Conservation (phyloP, 2,113 vertebrate species). For the Albula glossodonta region DNA sequence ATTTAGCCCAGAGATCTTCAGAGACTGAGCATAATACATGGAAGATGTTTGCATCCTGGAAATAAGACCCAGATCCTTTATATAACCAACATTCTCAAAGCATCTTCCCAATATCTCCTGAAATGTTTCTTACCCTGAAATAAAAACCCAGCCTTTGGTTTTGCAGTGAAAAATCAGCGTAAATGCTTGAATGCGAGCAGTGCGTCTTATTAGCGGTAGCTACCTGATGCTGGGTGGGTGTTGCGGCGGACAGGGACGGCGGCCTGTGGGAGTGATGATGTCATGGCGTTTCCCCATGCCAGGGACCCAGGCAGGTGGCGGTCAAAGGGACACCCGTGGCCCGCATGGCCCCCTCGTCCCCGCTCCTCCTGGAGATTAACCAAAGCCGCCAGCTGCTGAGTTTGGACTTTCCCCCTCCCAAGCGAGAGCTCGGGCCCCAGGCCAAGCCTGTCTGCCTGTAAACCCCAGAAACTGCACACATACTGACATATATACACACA, state of each 20-base stretch:
- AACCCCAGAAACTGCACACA: not conserved
- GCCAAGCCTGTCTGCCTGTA: not conserved
- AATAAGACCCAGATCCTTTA: too few relatives aligned
- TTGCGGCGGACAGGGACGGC: not conserved
- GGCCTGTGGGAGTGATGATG: not conserved
- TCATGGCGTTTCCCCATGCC: not conserved
- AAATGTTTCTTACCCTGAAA: too few relatives aligned
- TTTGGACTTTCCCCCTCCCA: not conserved
- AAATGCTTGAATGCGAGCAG: not conserved
- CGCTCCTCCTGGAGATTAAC: not conserved
- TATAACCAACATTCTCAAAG: too few relatives aligned
- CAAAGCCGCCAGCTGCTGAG: slow-evolving; percentile 13
- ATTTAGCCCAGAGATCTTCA: too few relatives aligned
- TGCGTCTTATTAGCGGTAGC: not conserved
- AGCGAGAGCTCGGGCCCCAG: not conserved
- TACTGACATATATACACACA: not conserved
- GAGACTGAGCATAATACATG: too few relatives aligned
- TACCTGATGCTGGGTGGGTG: not conserved
- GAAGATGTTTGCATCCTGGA: too few relatives aligned
- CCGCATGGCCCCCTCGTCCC: not conserved
- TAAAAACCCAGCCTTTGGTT: too few relatives aligned
- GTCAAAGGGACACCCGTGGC: not conserved
- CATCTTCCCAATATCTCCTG: too few relatives aligned
- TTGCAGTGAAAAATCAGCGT: too few relatives aligned
- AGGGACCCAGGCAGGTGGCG: not conserved